Evolutionary conservation across 2,113 vertebrate species (phyloP).

Genomic region (Engraulis encrasicolus): DNA sequence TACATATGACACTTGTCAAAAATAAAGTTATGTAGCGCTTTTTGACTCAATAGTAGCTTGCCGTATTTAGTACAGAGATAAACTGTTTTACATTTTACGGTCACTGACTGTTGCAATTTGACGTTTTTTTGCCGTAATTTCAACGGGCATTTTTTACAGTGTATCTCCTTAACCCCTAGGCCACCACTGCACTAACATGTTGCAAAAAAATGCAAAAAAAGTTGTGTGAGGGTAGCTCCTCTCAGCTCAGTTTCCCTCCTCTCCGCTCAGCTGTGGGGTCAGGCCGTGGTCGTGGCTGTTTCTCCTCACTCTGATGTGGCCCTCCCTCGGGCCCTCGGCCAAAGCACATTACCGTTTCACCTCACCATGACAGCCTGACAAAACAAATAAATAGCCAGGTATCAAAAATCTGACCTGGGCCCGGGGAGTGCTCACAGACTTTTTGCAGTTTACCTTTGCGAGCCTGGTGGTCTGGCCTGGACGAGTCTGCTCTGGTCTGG

Average conservation of each 20-base stretch:
- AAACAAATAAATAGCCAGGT: constrained; percentile 76
- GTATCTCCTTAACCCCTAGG: too few relatives aligned
- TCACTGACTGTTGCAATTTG: too few relatives aligned
- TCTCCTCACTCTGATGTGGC: constrained; percentile 57
- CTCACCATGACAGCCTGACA: constrained; percentile 62
- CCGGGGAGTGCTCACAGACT: constrained; percentile 72
- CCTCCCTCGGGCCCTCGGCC: constrained; percentile 49
- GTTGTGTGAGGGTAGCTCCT: too few relatives aligned
- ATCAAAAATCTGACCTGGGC: constrained; percentile 75
- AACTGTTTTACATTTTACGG: too few relatives aligned
- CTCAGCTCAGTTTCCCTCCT: too few relatives aligned
- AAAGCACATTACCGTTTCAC: constrained; percentile 56
- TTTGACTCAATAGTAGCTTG: too few relatives aligned
- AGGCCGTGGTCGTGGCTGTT: constrained; percentile 38
- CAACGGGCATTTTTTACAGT: too few relatives aligned
- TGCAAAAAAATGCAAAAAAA: neutral
- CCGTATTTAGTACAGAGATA: too few relatives aligned
- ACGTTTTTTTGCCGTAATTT: too few relatives aligned
- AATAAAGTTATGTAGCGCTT: too few relatives aligned
- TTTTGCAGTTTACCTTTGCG: constrained; percentile 76
- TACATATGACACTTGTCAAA: too few relatives aligned
- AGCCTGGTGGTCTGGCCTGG: constrained; percentile 77
- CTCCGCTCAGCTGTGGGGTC: neutral
- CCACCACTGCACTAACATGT: neutral
- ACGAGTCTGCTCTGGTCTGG: too few relatives aligned